Conservation (phyloP, 2,113 vertebrate species). For the Bucco capensis region DNA sequence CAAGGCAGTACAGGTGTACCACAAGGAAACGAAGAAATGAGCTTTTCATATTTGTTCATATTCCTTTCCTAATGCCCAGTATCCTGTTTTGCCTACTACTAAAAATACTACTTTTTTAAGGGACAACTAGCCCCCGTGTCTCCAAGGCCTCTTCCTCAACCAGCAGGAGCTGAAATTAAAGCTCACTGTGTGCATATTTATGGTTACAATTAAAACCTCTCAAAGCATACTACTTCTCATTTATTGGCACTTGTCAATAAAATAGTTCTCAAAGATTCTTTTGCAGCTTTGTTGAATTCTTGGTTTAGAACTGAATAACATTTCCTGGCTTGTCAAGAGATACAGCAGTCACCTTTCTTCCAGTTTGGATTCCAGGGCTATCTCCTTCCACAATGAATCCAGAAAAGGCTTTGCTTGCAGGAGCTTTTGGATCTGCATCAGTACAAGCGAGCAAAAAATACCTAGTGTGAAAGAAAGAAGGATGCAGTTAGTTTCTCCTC, state of each 20-base stretch:
- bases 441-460: constrained; percentile 87
- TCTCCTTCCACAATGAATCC: constrained; percentile 89
- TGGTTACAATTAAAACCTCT: background rate
- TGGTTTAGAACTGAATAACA: background rate
- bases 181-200: background rate
- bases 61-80: background rate
- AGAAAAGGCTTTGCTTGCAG: constrained; percentile 85
- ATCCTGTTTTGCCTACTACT: background rate
- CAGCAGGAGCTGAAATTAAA: background rate
- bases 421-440: constrained; percentile 75
- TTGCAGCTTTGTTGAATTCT: background rate
- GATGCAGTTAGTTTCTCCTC: background rate
- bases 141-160: background rate
- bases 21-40: too few species aligned
- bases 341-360: constrained; percentile 81
- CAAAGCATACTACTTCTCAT: background rate
- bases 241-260: background rate
- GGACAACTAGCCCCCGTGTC: background rate
- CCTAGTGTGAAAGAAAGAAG: constrained; percentile 64
- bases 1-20: background rate
- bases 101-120: background rate
- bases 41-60: too few species aligned
- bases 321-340: background rate
- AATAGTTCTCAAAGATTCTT: background rate
- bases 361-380: constrained; percentile 82